Conservation (phyloP, 37 sponge, comb jelly and placozoan genomes). For the Spongilla lacustris region DNA sequence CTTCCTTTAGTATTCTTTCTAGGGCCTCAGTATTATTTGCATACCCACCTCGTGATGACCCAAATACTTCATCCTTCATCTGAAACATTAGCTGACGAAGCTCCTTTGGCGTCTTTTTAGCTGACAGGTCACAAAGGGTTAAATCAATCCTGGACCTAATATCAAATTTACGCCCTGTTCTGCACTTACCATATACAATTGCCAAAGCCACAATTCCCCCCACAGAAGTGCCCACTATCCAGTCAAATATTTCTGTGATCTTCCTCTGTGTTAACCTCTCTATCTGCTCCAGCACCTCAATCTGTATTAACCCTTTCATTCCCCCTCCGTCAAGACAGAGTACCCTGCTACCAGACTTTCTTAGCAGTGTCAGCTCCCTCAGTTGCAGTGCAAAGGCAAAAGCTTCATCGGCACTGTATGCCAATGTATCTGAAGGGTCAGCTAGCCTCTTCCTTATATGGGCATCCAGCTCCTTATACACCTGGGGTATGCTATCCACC, state of each 20-base stretch:
- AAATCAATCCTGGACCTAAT: no score
- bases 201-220: slow-evolving; percentile 32
- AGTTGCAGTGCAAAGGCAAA: slow-evolving; percentile 18
- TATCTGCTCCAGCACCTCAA: slow-evolving; percentile 7
- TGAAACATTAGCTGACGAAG: slow-evolving; percentile 42
- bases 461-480: neutral
- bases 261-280: neutral
- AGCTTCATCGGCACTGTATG: neutral
- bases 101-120: slow-evolving; percentile 7
- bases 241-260: slow-evolving; percentile 26
- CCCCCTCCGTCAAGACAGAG: slow-evolving; percentile 31
- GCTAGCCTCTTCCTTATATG: neutral
- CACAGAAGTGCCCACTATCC: slow-evolving; percentile 14
- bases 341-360: slow-evolving; percentile 34
- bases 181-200: slow-evolving; percentile 11
- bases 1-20: slow-evolving; percentile 34
- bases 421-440: neutral
- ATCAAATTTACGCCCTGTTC: no score
- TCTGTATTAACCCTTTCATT: slow-evolving; percentile 29
- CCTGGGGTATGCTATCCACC: neutral
- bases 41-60: neutral
- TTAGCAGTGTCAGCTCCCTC: slow-evolving; percentile 23
- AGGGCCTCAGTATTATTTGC: slow-evolving; percentile 49
- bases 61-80: slow-evolving; percentile 48
- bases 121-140: neutral